Conservation (phyloP, 1,140 invertebrate species). For the Leptinotarsa undecemlineata region DNA sequence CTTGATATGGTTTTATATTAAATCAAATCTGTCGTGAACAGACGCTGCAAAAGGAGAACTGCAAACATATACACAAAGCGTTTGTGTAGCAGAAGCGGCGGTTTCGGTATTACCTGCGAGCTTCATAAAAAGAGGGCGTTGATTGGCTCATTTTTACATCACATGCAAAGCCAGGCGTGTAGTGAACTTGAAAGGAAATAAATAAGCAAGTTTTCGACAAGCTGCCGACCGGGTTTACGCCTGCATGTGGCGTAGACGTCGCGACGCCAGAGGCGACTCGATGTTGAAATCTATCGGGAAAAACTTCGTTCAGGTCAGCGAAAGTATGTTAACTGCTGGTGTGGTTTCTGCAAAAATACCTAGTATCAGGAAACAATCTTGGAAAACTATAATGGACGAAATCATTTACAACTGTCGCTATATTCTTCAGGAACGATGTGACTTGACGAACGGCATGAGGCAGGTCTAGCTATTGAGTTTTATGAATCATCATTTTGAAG, state of each 20-base stretch:
- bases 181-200: slow-evolving; percentile 3
- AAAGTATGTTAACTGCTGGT: too few species aligned
- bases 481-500: too few species aligned
- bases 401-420: too few species aligned
- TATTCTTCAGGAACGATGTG: too few species aligned
- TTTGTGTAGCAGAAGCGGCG: not conserved
- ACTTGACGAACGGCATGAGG: too few species aligned
- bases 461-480: too few species aligned
- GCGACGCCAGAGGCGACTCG: too few species aligned
- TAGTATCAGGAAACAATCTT: too few species aligned
- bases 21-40: not conserved
- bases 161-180: not conserved
- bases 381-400: too few species aligned
- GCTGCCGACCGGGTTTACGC: not conserved
- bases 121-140: not conserved
- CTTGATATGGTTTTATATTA: not conserved
- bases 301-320: too few species aligned
- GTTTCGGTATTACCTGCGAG: not conserved
- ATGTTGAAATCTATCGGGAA: too few species aligned
- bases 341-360: too few species aligned
- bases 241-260: not conserved
- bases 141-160: slow-evolving; percentile 4
- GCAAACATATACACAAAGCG: not conserved
- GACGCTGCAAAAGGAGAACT: not conserved
- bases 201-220: slow-evolving; percentile 6